Base-by-base conservation (phyloP, 1,140 invertebrate species). In the Patella vulgata region DNA sequence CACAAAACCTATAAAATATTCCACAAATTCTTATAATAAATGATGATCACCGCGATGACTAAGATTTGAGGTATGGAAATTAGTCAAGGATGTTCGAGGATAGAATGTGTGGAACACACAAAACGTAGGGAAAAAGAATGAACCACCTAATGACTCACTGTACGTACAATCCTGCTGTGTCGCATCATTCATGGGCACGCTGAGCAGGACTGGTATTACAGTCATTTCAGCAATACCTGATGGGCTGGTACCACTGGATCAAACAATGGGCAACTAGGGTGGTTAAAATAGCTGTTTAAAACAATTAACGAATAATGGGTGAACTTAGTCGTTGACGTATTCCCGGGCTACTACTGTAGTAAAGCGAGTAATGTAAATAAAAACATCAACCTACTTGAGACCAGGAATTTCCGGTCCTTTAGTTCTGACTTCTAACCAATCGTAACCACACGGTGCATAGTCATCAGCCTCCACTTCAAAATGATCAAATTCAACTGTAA, bases 381-480 rank as follows among this genome's bases (percentile, higher is more conserved):
- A 3, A 51, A 11, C 28, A 27, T 21, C 8, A 8, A 56, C 59
- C 25, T 28, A 68, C 70, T 50, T 62, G 52, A 53, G 59, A 31
- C 70, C 70, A 21, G 58, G 40, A 14, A 61, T 47, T 28, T 71
- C 53, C 2, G 66, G 55, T 40, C 70, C 70, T 25, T 59, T 59
- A 1, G 52, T 53, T 21, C 63, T 48, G 23, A 71, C 48, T 42
- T 71, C 70, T n/a, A 71, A 39, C 44, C 57, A 65, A 47, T 71
- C 70, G 36, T 66, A 68, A 21, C 46, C 56, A 42, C 63, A 65
- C 0, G 54, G 59, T 14, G 39, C 42, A 8, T 63, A 42, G 14
- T 36, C 30, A 44, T 71, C 65, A 23, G 59, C 60, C 44, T 64
- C 59, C 19, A 68, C n/a, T 39, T 64, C 55, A 31, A 68, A 62